Evolutionary conservation across 2,888 invertebrate genomes (phyloP), one percentile per base, ranked within the genome.

Genomic region (Temnothorax unifasciatus): DNA sequence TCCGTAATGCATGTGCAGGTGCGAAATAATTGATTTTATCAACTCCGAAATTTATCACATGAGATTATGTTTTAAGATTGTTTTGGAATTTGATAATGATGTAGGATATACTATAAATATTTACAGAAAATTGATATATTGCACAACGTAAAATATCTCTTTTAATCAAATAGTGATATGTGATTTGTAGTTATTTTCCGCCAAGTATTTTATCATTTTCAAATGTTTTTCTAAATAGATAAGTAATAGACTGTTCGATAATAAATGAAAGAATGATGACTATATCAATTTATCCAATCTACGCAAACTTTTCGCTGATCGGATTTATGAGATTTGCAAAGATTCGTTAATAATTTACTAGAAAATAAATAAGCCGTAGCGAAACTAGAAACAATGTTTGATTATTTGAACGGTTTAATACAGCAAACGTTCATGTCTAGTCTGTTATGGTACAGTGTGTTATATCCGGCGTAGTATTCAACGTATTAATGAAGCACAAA

Each of bases 401-500:
- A 54, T 54, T n/a, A 54, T 54, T 21, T 41, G 21, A 57, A 34
- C 3, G 15, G 3, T 8, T 73, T 25, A 18, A 18, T 25, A 18
- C 3, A 25, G 3, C 18, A 18, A 18, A 41, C 6, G 18, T 41
- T 34, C 15, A 15, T 71, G 29, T 74, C 21, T 38, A 29, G 3
- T 15, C 1, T 34, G n/a, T 13, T 57, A 15, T 5, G 9, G 5
- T 41, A 25, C 34, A 63, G 15, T 1, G 18, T 13, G 21, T 38
- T 52, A 6, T 21, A 64, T 59, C 18, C 52, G 4, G 9, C 13
- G 13, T 18, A 6, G 18, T 57, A 44, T 47, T 61, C 47, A 63
- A 63, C 47, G 25, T 64, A 69, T 64, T 76, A 64, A 64, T 47
- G 57, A 79, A 38, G 15, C 18, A 41, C 38, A 64, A 52, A 41